Evolutionary conservation across 1,140 invertebrate species (phyloP).

Genomic region (Brachionus koreanus): DNA sequence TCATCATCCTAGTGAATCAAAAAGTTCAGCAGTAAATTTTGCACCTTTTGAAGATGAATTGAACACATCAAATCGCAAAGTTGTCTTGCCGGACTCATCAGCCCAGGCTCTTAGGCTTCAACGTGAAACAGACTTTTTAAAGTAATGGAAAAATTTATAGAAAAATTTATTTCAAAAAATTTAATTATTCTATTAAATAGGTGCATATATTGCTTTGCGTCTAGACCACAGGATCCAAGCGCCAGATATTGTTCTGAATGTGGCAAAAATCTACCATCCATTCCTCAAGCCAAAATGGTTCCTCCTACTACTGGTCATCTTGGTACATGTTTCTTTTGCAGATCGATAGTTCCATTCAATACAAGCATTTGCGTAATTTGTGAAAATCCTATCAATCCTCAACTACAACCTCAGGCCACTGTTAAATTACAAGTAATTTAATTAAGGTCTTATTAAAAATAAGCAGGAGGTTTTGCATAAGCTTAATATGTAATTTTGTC

Average conservation of each 20-base stretch:
- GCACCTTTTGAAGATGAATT: background rate
- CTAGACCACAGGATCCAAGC: conserved; percentile 51
- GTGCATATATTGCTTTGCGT: conserved; percentile 53
- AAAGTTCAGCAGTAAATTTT: conserved; percentile 35
- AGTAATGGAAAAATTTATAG: conserved; percentile 50
- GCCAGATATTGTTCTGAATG: conserved; percentile 53
- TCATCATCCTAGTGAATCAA: background rate
- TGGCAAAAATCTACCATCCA: conserved; percentile 49
- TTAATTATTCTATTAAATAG: too few species aligned
- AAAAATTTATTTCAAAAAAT: too few species aligned
- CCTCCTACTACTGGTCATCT: conserved; percentile 54
- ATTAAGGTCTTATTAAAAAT: background rate
- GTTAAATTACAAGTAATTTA: conserved; percentile 22
- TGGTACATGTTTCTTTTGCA: conserved; percentile 54
- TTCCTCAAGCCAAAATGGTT: conserved; percentile 50
- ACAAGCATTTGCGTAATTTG: conserved; percentile 54
- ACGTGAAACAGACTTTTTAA: conserved; percentile 55
- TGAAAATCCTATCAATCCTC: conserved; percentile 54
- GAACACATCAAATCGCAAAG: background rate
- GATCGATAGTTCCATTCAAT: conserved; percentile 56
- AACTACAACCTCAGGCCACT: conserved; percentile 50
- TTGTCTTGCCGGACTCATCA: conserved; percentile 47
- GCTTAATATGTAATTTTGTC: too few species aligned
- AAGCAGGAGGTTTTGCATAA: too few species aligned
- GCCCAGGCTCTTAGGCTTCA: conserved; percentile 51